phyloP scores from a whole-genome alignment of 2,113 vertebrate genomes.

The Puma concolor region DNA sequence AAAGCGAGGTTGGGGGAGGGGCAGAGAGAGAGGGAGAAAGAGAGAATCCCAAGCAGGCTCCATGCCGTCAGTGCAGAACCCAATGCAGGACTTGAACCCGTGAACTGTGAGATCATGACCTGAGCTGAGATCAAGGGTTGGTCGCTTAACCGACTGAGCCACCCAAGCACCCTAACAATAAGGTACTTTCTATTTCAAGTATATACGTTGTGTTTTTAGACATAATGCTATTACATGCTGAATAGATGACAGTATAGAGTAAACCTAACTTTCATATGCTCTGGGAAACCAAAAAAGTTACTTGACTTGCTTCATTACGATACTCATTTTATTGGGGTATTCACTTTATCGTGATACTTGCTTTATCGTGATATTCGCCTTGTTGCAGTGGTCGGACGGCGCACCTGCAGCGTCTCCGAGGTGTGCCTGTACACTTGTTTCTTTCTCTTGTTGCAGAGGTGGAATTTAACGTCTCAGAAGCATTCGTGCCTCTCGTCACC shows the following conservation, averaged over 20 bases:
- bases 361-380: not conserved
- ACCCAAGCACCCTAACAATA: not conserved
- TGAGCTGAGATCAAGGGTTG: too few relatives aligned
- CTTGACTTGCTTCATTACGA: not conserved
- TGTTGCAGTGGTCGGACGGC: not conserved
- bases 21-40: too few relatives aligned
- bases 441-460: slow-evolving; percentile 88
- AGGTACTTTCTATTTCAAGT: not conserved
- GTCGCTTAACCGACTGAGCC: too few relatives aligned
- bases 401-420: not conserved
- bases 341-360: not conserved
- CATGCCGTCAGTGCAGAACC: too few relatives aligned
- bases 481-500: slow-evolving; percentile 90
- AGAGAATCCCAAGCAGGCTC: too few relatives aligned
- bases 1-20: too few relatives aligned
- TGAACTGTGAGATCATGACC: too few relatives aligned
- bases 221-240: not conserved
- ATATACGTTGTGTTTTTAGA: not conserved
- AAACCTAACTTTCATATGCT: not conserved
- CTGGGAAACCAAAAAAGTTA: not conserved
- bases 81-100: too few relatives aligned
- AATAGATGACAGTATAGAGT: not conserved
- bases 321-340: not conserved
- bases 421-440: not conserved
- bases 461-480: slow-evolving; percentile 97